Percentiles rank a stretch among this genome's conserved stretches.
These are phyloP conservation scores for Drosophila subquinaria DNA, from an alignment of 2,888 invertebrate species.

Conservation along the genomic window DNA sequence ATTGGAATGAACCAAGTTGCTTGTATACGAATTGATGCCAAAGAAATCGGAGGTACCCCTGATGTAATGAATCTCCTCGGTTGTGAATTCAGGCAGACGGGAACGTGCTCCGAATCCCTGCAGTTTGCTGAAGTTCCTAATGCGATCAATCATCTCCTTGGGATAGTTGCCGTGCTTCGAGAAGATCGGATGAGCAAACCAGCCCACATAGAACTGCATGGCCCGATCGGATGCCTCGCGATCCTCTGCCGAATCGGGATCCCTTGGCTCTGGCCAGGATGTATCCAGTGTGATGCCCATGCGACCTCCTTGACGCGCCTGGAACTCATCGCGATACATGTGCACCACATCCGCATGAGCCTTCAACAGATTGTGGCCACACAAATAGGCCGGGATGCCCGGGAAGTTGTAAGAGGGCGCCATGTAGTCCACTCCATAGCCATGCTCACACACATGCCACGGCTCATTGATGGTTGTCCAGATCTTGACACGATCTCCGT, in stretches of 20 bases:
- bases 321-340: constrained; percentile 88
- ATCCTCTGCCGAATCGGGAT: constrained; percentile 86
- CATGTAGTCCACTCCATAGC: constrained; percentile 87
- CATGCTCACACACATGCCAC: constrained; percentile 85
- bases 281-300: constrained; percentile 88
- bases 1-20: constrained; percentile 85
- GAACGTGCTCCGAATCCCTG: constrained; percentile 87
- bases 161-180: constrained; percentile 89
- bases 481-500: constrained; percentile 88
- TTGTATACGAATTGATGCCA: constrained; percentile 91
- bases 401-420: constrained; percentile 88
- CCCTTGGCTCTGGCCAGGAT: constrained; percentile 88
- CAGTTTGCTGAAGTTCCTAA: constrained; percentile 87
- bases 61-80: constrained; percentile 87
- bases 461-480: constrained; percentile 94
- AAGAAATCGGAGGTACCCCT: constrained; percentile 90
- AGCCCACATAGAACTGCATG: constrained; percentile 88
- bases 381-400: constrained; percentile 89
- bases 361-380: constrained; percentile 90
- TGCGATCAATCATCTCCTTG: constrained; percentile 87
- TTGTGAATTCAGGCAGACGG: constrained; percentile 88
- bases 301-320: constrained; percentile 87
- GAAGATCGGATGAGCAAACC: constrained; percentile 90
- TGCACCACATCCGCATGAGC: constrained; percentile 91
- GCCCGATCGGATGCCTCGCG: constrained; percentile 88